Percentiles rank a stretch among this genome's conserved stretches.
phyloP scores from a whole-genome alignment of 2,797 vertebrate species.

The Lepus oiostolus region DNA sequence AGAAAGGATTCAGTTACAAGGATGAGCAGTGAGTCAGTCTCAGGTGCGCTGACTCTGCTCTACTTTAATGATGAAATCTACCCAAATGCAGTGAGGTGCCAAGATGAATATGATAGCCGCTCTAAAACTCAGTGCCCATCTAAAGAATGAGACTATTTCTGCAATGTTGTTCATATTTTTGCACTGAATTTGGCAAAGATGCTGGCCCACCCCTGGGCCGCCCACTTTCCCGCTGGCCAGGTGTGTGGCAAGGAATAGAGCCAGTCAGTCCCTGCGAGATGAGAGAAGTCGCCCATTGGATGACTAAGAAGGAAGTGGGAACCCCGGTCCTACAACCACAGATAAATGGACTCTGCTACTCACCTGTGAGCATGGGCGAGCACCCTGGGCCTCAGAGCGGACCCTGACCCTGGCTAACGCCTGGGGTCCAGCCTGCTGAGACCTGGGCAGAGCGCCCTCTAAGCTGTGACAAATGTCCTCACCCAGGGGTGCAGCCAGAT shows the following conservation, averaged over 20 bases:
- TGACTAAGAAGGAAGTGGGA: background rate
- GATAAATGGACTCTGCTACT: background rate
- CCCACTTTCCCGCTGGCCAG: no score
- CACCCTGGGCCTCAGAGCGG: background rate
- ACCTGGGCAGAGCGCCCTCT: background rate
- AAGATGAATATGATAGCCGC: no score
- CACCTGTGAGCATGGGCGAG: background rate
- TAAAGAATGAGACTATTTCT: no score
- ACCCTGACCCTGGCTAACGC: background rate
- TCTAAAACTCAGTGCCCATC: no score
- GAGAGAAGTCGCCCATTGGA: background rate
- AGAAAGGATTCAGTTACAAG: no score
- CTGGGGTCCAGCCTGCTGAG: background rate
- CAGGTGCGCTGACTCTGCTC: no score
- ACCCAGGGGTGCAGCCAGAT: background rate
- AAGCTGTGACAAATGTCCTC: fast-evolving
- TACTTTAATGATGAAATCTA: no score
- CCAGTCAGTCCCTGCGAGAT: background rate
- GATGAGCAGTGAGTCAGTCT: no score
- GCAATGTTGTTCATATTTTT: no score
- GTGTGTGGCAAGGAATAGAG: background rate
- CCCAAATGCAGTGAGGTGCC: no score
- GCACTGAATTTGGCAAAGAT: no score
- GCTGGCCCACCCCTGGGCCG: no score
- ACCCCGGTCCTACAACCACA: background rate